Conservation (phyloP, 1,140 invertebrate genomes). For the Drepana arcuata region DNA sequence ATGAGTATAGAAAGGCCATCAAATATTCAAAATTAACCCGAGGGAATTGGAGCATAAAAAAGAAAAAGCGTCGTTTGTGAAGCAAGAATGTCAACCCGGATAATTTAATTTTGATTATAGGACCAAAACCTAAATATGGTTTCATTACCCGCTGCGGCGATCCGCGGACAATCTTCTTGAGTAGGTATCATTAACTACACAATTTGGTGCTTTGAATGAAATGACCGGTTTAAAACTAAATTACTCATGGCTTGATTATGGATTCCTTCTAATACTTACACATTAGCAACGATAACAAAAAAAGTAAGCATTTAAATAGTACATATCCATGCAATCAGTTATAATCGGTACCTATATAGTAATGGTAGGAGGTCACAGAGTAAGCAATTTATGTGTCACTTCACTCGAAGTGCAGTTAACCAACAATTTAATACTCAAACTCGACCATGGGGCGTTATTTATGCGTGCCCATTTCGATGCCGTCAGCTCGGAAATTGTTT, state of each 20-base stretch:
- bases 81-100: constrained; percentile 63
- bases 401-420: constrained; percentile 11
- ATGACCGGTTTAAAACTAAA: constrained; percentile 53
- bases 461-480: constrained; percentile 61
- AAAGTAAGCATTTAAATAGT: too few relatives aligned
- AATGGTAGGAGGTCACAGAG: background rate
- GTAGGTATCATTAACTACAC: constrained; percentile 62
- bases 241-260: constrained; percentile 47
- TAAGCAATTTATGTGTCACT: constrained; percentile 20
- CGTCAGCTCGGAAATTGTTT: constrained; percentile 47
- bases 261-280: constrained; percentile 17
- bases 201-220: too few relatives aligned
- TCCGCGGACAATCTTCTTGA: constrained; percentile 63
- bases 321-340: too few relatives aligned
- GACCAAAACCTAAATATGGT: constrained; percentile 62
- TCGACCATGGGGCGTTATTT: constrained; percentile 33
- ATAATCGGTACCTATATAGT: too few relatives aligned
- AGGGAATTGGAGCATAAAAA: constrained; percentile 63
- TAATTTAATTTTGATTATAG: constrained; percentile 72
- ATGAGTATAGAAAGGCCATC: constrained; percentile 40
- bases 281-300: too few relatives aligned
- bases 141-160: constrained; percentile 60
- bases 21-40: constrained; percentile 58
- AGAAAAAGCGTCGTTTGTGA: constrained; percentile 46
- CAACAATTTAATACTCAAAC: constrained; percentile 27